Evolutionary conservation across 2,888 invertebrate species (phyloP).

Genomic region (Philhelius pedissequus): DNA sequence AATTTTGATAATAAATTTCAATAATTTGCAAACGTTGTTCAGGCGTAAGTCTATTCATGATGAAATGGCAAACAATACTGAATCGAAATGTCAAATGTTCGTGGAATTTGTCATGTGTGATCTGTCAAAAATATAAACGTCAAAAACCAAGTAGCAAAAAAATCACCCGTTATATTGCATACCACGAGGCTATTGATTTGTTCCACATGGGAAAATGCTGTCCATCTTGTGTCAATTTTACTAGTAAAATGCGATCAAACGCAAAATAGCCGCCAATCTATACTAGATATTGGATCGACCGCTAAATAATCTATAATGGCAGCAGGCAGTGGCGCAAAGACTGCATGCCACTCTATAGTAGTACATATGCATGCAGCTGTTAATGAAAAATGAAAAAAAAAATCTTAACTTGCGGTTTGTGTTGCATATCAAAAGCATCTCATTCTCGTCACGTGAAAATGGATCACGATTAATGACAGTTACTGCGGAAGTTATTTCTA

Average conservation of each 20-base stretch:
- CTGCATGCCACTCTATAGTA: not conserved
- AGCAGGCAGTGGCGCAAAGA: not conserved
- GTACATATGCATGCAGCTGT: no score
- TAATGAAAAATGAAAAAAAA: not conserved
- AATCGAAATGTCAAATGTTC: no score
- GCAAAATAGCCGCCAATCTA: slow-evolving; percentile 49
- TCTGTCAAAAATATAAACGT: no score
- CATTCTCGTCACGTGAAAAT: slow-evolving; percentile 38
- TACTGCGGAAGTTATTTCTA: slow-evolving; percentile 45
- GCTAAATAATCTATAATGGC: slow-evolving; percentile 27
- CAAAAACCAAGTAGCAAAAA: no score
- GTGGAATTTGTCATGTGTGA: no score
- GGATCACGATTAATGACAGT: slow-evolving; percentile 34
- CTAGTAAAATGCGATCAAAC: slow-evolving; percentile 54
- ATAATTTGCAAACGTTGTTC: no score
- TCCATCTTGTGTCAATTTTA: slow-evolving; percentile 65
- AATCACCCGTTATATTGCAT: no score
- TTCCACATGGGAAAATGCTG: slow-evolving; percentile 68
- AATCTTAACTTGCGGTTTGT: slow-evolving; percentile 33
- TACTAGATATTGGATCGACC: not conserved
- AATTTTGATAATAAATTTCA: no score
- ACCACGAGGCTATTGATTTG: slow-evolving; percentile 60
- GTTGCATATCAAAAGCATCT: slow-evolving; percentile 16
- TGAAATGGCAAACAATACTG: no score
- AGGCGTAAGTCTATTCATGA: no score